Conservation (phyloP, 2,888 invertebrate genomes). For the Pinctada fucata region DNA sequence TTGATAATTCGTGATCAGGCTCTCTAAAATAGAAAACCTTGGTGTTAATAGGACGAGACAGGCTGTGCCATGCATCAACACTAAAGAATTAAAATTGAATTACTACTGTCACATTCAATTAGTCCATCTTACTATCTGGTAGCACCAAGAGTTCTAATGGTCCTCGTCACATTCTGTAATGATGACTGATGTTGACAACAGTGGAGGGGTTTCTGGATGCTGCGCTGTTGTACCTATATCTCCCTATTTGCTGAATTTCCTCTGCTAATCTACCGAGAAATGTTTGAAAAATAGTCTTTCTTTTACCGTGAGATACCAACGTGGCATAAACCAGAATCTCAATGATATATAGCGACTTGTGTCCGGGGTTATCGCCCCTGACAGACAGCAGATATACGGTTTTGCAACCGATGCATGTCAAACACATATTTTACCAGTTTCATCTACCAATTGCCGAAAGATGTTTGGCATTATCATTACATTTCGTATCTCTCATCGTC, state of each 20-base stretch:
- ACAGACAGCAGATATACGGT: not conserved
- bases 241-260: too few species aligned
- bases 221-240: too few species aligned
- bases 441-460: not conserved
- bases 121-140: conserved; percentile 12
- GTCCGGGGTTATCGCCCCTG: not conserved
- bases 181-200: conserved; percentile 11
- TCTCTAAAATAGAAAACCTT: not conserved
- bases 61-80: conserved; percentile 41
- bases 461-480: conserved; percentile 6
- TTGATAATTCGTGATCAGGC: not conserved
- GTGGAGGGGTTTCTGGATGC: too few species aligned
- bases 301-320: too few species aligned
- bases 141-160: conserved; percentile 21
- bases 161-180: conserved; percentile 20
- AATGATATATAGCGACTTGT: not conserved
- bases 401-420: not conserved
- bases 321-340: not conserved
- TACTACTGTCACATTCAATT: conserved; percentile 40
- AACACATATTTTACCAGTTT: not conserved
- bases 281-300: too few species aligned
- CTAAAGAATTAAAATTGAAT: conserved; percentile 44
- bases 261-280: too few species aligned
- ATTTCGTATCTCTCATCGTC: not conserved
- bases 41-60: conserved; percentile 35